Base-by-base conservation (phyloP, 2,888 invertebrate genomes). In the Margaritifera margaritifera region DNA sequence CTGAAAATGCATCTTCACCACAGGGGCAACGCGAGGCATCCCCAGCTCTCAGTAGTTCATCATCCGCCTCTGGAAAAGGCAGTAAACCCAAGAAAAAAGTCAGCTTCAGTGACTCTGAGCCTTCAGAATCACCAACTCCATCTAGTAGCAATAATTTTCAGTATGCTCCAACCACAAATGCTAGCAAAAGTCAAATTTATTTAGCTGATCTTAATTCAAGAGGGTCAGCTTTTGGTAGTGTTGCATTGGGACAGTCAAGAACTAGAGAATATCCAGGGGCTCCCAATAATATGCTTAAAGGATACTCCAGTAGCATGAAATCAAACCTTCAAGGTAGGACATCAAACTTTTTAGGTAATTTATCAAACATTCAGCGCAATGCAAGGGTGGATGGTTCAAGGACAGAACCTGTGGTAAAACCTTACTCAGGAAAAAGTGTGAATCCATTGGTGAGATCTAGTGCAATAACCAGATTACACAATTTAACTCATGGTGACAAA, bases 61-160 rank as follows among this genome's bases (percentile, higher is more conserved):
- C 77, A 24, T 74, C 77, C 31, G 54, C 77, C 4, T 78, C 77
- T 11, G 70, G 72, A 56, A 75, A 69, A 64, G 69, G 76, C 65
- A 69, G 75, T 19, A 76, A 75, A 57, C 76, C 76, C 62, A 75
- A 79, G 65, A 84, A 82, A 68, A 80, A 81, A 75, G 82, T 84
- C 11, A 82, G 82, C 56, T 83, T 82, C 64, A 83, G 82, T 5
- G 84, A 84, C 64, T 84, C 82, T 2, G 84, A 82, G 55, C 79
- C 80, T 19, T 69, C 71, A 20, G 74, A 77, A 31, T 74, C 77
- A 5, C 77, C 77, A 20, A 74, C 77, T n/a, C 77, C 77, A n/a
- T 18, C 59, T 61, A 27, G 52, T 11, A 6, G n/a, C 54, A 54
- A 22, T 61, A 27, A 22, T 69, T 69, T 54, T 6, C 64, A 61